These are phyloP conservation scores for Athalia circularis DNA, from an alignment of 2,888 invertebrate species.

Conservation along the genomic window DNA sequence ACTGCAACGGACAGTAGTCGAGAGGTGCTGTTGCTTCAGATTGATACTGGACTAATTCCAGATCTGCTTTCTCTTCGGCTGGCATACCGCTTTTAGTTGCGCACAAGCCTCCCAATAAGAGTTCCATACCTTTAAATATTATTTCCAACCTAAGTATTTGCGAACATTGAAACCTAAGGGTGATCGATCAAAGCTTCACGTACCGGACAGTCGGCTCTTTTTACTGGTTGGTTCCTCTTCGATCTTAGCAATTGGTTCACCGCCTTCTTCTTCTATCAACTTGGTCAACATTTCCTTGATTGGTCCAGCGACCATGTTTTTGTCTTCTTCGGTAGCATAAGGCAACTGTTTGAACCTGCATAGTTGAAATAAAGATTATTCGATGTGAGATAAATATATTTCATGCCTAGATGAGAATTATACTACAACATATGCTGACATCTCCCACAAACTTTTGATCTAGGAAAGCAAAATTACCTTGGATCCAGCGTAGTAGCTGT, in stretches of 20 bases:
- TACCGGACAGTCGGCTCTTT: slow-evolving; percentile 71
- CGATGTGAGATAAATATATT: background rate
- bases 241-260: slow-evolving; percentile 56
- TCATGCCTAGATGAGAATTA: background rate
- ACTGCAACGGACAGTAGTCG: slow-evolving; percentile 74
- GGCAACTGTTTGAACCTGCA: slow-evolving; percentile 74
- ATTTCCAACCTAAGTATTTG: slow-evolving; percentile 9
- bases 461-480: slow-evolving; percentile 58
- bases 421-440: background rate
- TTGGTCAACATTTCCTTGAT: slow-evolving; percentile 72
- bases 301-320: slow-evolving; percentile 67
- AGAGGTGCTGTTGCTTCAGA: slow-evolving; percentile 73
- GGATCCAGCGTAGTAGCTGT: slow-evolving; percentile 75
- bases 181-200: background rate
- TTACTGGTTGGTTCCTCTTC: slow-evolving; percentile 66
- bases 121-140: slow-evolving; percentile 70
- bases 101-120: slow-evolving; percentile 71
- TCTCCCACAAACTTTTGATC: background rate
- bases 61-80: slow-evolving; percentile 72
- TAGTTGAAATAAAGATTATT: background rate
- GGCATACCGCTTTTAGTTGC: slow-evolving; percentile 69
- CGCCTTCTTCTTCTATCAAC: slow-evolving; percentile 69
- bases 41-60: slow-evolving; percentile 74
- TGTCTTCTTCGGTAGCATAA: slow-evolving; percentile 73
- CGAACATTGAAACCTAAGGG: background rate